Evolutionary conservation across 92 coral and sea anemone species (phyloP), one percentile per base, ranked within the genome.

Genomic region (Palythoa grandis): DNA sequence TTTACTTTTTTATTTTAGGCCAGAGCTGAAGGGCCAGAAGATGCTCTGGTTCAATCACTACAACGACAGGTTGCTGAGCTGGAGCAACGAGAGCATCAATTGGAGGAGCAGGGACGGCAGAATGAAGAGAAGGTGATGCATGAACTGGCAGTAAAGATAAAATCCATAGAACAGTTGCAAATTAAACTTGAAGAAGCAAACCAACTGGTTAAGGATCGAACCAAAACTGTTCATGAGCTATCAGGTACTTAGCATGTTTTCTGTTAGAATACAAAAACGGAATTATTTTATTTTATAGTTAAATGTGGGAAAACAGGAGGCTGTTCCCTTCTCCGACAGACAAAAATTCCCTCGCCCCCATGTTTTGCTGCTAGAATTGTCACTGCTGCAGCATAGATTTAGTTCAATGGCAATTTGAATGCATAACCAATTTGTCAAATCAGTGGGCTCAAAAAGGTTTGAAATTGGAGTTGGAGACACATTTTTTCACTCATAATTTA

Each of bases 121-220:
- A 96, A 96, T 80, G 98, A 96, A 80, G 98, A 96, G 90, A 96
- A 96, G 75, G 95, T 93, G 52, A 96, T 96, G 98, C 91, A 90
- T 20, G 98, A 96, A 71, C 87, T 96, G 23, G 98, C 98, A 0
- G 85, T 91, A 9, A 94, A 96, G 82, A 94, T 96, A 37, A 93
- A 86, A 72, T 86, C 92, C 24, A 91, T 92, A 22, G 93, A 93
- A 82, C 89, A 90, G 25, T 82, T 94, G 67, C 89, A 91, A 52
- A 82, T 93, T 0, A 96, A 92, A 79, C 88, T 90, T 10, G 98
- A 96, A 77, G 98, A 96, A 83, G 78, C 79, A 13, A 92, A 96
- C 57, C 98, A 94, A 24, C 82, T 96, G 29, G 58, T 94, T 25
- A 92, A 93, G 20, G 98, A 96, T 43, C 89, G 98, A 52, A 92